Evolutionary conservation across 2,888 invertebrate species (phyloP).

Genomic region (Eupelmus urozonus): DNA sequence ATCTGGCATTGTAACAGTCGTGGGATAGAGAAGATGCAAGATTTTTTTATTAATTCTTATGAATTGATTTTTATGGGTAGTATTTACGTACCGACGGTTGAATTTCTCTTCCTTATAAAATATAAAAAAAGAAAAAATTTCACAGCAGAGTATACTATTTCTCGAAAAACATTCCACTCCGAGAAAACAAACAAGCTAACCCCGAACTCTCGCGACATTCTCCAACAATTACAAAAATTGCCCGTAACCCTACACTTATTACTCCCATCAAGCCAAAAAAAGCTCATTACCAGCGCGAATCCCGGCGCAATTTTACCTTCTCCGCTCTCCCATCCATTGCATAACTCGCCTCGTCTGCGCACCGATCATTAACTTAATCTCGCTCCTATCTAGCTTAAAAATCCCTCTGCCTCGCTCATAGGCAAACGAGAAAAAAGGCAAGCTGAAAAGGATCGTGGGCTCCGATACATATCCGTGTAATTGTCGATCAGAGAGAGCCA

Average conservation of each 20-base stretch:
- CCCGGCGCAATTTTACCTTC: conserved; percentile 14
- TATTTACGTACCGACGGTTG: too few species aligned
- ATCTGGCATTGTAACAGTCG: too few species aligned
- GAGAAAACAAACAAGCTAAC: too few species aligned
- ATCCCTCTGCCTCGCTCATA: neutral
- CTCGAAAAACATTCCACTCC: too few species aligned
- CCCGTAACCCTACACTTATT: conserved; percentile 38
- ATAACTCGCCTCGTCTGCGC: neutral
- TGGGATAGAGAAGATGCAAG: too few species aligned
- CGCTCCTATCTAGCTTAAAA: conserved; percentile 13
- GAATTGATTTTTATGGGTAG: too few species aligned
- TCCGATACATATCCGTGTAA: conserved; percentile 33
- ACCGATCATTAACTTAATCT: conserved; percentile 36
- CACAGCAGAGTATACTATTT: too few species aligned
- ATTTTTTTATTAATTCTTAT: too few species aligned
- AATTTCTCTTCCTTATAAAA: too few species aligned
- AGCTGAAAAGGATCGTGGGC: neutral
- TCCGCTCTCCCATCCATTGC: neutral
- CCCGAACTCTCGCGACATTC: too few species aligned
- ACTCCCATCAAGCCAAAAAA: neutral
- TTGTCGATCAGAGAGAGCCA: conserved; percentile 51
- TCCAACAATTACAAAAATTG: too few species aligned
- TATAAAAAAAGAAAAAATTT: too few species aligned
- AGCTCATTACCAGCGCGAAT: conserved; percentile 22
- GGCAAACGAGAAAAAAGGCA: neutral